phyloP scores from a whole-genome alignment of 2,888 invertebrate species.

The Beris morrisii region DNA sequence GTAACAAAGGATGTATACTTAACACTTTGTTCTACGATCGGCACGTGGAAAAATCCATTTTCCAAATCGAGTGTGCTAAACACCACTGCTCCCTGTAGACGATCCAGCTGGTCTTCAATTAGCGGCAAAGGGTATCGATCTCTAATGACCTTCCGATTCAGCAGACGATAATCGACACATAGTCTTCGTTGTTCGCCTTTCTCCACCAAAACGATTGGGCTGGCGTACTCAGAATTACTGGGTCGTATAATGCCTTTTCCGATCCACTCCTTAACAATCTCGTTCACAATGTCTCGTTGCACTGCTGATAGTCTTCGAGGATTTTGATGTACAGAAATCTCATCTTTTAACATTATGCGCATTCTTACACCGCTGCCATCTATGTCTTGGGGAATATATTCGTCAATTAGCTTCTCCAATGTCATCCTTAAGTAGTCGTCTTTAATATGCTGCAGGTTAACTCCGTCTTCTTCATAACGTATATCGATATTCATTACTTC shows the following conservation, averaged over 20 bases:
- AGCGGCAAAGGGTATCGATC: no score
- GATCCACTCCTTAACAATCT: background rate
- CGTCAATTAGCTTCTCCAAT: no score
- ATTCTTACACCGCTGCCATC: conserved; percentile 30
- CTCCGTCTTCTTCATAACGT: no score
- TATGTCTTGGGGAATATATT: background rate
- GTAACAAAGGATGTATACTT: conserved; percentile 52
- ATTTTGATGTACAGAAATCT: conserved; percentile 42
- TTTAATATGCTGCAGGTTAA: no score
- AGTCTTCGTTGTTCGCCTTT: no score
- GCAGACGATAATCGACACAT: no score
- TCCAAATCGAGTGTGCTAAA: conserved; percentile 42
- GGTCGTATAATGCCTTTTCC: no score
- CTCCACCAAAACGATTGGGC: no score
- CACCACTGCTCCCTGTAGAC: conserved; percentile 38
- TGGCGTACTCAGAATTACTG: no score
- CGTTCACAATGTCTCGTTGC: conserved; percentile 41
- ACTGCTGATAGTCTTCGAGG: conserved; percentile 41
- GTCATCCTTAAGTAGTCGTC: no score
- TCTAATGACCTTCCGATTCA: no score
- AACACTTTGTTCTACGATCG: conserved; percentile 42
- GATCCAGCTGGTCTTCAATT: conserved; percentile 49
- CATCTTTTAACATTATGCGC: conserved; percentile 44
- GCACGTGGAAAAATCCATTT: conserved; percentile 42
- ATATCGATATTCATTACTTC: no score